Evolutionary conservation across 2,797 vertebrate genomes (phyloP).

Genomic region (Esox lucius): DNA sequence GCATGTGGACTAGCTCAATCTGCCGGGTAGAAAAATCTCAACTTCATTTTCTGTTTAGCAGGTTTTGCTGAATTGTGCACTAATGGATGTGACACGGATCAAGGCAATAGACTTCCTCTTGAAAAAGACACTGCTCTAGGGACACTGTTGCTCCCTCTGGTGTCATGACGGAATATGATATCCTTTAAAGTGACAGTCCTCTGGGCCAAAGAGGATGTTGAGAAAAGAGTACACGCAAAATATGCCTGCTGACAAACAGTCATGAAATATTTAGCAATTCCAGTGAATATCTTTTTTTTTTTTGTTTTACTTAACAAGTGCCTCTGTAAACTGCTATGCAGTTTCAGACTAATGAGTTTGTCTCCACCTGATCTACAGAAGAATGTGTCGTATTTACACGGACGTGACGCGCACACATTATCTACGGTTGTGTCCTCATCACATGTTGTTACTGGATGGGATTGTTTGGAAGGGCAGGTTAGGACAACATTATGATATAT

Average conservation of each 20-base stretch:
- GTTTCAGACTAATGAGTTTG: conserved; percentile 54
- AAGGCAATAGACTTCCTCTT: conserved; percentile 58
- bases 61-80: not conserved
- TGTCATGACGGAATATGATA: not conserved
- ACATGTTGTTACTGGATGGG: conserved; percentile 17
- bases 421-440: conserved; percentile 41
- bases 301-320: conserved; percentile 63
- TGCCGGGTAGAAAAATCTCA: not conserved
- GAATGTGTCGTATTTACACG: conserved; percentile 25
- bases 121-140: conserved; percentile 18
- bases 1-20: not conserved
- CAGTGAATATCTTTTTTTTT: not conserved
- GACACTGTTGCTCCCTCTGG: conserved; percentile 23
- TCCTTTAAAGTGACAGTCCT: conserved; percentile 21
- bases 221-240: not conserved
- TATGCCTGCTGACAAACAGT: not conserved
- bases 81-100: conserved; percentile 26
- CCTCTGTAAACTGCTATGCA: conserved; percentile 69
- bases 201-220: conserved; percentile 23
- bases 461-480: not conserved
- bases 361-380: conserved; percentile 45
- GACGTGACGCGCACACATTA: conserved; percentile 1
- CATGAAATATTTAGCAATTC: not conserved
- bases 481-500: not conserved
- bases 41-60: not conserved